These are phyloP conservation scores for Globodera rostochiensis DNA, from an alignment of 1,140 invertebrate species.

Conservation along the genomic window DNA sequence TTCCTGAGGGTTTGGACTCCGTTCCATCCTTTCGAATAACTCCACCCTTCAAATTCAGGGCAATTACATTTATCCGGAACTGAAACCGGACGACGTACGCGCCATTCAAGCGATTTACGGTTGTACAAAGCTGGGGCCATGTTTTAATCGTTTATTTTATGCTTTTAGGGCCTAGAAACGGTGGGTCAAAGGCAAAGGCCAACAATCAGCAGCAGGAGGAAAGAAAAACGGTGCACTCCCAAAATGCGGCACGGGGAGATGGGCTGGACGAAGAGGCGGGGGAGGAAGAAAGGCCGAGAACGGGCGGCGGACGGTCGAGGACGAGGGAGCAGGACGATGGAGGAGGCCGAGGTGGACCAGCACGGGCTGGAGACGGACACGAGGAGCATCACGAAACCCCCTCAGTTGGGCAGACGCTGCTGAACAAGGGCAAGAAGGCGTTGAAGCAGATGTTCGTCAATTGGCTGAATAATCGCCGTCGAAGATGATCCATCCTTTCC, in stretches of 20 bases:
- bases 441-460: constrained; percentile 1
- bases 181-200: not conserved
- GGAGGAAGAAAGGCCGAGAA: not conserved
- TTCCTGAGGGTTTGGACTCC: too few species aligned
- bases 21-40: not conserved
- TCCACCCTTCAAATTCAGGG: not conserved
- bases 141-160: not conserved
- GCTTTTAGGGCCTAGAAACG: not conserved
- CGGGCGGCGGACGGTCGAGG: not conserved
- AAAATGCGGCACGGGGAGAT: not conserved
- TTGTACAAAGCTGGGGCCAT: not conserved
- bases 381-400: not conserved
- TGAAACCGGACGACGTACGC: constrained; percentile 19
- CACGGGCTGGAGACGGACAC: not conserved
- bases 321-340: not conserved
- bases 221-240: not conserved
- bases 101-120: constrained; percentile 41
- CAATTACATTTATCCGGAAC: constrained; percentile 1
- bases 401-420: not conserved
- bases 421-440: not conserved
- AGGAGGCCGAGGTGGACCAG: not conserved
- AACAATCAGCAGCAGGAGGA: not conserved
- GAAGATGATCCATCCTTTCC: constrained; percentile 9
- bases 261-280: too few species aligned
- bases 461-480: not conserved